A percentile compares a stretch with the other conserved stretches of the same genome.
phyloP scores from a whole-genome alignment of 2,113 vertebrate species.

The Laterallus jamaicensis region DNA sequence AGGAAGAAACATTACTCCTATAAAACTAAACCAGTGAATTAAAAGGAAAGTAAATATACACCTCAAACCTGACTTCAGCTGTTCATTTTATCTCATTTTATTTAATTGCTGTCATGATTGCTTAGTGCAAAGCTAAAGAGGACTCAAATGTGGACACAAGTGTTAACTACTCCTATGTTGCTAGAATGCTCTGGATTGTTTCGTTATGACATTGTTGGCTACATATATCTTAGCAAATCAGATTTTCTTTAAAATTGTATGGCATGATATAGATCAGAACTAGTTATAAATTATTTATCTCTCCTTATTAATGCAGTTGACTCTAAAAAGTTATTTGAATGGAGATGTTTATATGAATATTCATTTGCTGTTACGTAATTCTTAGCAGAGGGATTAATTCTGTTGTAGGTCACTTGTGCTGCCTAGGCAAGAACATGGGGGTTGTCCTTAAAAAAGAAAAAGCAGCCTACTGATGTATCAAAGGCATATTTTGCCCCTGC shows the following conservation, averaged over 20 bases:
- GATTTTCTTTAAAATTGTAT: fast-evolving
- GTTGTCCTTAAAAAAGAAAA: neutral
- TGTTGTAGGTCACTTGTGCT: neutral
- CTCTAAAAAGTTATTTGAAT: neutral
- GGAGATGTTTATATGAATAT: neutral
- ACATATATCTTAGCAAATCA: fast-evolving
- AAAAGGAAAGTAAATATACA: neutral
- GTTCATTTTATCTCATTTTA: neutral
- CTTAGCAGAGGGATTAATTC: neutral
- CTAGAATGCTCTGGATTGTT: neutral
- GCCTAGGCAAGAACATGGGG: neutral
- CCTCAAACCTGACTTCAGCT: neutral
- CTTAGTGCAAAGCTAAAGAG: neutral
- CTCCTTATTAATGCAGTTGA: neutral
- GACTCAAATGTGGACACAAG: too few relatives aligned
- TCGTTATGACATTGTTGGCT: neutral
- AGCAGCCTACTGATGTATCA: neutral
- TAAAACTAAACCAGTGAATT: neutral
- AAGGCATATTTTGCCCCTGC: neutral
- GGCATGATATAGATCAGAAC: too few relatives aligned
- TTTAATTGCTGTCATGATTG: neutral
- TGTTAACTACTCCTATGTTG: neutral
- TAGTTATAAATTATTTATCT: neutral
- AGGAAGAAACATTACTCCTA: neutral
- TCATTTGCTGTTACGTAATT: neutral